Percentiles rank a stretch among this genome's conserved stretches.
These are phyloP conservation scores for Orchestes rusci DNA, from an alignment of 2,888 invertebrate genomes.

Conservation along the genomic window DNA sequence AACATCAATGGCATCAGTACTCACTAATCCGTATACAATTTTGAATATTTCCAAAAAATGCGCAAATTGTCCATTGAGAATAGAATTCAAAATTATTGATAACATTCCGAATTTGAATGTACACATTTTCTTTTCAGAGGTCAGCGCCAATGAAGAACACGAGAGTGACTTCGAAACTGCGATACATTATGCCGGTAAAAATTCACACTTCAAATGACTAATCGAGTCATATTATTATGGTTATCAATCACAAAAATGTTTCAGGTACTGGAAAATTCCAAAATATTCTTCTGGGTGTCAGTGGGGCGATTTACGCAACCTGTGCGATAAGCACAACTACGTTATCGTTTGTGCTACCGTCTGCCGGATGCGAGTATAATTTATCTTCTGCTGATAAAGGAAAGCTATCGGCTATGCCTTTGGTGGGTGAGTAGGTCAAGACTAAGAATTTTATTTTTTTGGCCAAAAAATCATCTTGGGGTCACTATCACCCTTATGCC, in stretches of 20 bases:
- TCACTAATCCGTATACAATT: too few relatives aligned
- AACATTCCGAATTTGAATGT: too few relatives aligned
- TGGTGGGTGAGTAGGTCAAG: slow-evolving; percentile 45
- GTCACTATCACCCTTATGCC: neutral
- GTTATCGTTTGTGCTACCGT: slow-evolving; percentile 58
- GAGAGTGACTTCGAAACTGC: slow-evolving; percentile 54
- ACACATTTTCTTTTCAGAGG: slow-evolving; percentile 5
- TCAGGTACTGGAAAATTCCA: slow-evolving; percentile 61
- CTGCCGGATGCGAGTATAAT: slow-evolving; percentile 52
- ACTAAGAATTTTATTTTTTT: neutral
- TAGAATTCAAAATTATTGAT: too few relatives aligned
- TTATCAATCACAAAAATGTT: too few relatives aligned
- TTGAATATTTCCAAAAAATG: too few relatives aligned
- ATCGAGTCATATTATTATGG: too few relatives aligned
- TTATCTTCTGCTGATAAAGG: slow-evolving; percentile 53
- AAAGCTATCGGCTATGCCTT: slow-evolving; percentile 53
- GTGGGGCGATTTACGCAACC: slow-evolving; percentile 60
- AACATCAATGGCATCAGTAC: too few relatives aligned
- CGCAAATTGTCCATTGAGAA: too few relatives aligned
- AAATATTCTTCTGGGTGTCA: slow-evolving; percentile 52
- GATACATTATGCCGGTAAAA: slow-evolving; percentile 52
- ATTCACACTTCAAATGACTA: too few relatives aligned
- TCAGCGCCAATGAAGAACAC: neutral
- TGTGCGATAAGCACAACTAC: slow-evolving; percentile 61
- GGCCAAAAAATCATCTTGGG: neutral